phyloP scores from a whole-genome alignment of 2,888 invertebrate genomes.

The Lagria hirta region DNA sequence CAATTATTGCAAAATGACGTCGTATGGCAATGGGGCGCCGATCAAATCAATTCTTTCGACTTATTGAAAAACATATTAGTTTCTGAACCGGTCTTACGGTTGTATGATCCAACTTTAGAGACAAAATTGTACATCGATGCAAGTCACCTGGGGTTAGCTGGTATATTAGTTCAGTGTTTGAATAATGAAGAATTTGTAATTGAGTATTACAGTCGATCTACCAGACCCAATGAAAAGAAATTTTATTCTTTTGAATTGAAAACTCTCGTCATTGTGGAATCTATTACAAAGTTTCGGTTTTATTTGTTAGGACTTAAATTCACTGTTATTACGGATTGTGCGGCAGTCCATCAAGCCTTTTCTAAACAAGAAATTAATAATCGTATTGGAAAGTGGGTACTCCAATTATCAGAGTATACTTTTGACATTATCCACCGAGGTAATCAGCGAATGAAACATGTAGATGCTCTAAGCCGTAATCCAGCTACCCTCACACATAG shows the following conservation, averaged over 20 bases:
- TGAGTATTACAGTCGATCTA: neutral
- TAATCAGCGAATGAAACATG: constrained; percentile 19
- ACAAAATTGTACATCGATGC: constrained; percentile 25
- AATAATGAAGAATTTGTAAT: no score
- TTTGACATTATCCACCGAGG: constrained; percentile 18
- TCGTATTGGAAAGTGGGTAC: constrained; percentile 22
- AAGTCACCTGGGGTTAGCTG: constrained; percentile 29
- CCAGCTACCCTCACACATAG: neutral
- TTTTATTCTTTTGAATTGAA: constrained; percentile 4
- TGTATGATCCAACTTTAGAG: constrained; percentile 1
- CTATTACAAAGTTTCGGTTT: neutral
- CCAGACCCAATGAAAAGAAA: constrained; percentile 1
- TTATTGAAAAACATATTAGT: constrained; percentile 4
- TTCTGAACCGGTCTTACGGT: constrained; percentile 5
- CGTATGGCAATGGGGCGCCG: neutral
- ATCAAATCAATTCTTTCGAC: constrained; percentile 3
- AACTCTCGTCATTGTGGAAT: neutral
- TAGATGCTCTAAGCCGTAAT: constrained; percentile 26
- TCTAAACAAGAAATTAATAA: constrained; percentile 22
- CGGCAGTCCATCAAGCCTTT: constrained; percentile 18
- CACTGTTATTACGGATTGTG: constrained; percentile 34
- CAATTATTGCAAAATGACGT: neutral
- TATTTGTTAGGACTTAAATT: neutral
- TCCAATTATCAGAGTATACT: constrained; percentile 16
- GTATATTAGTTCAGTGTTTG: constrained; percentile 29